phyloP scores from a whole-genome alignment of 1,140 invertebrate species.

The Halictus rubicundus region DNA sequence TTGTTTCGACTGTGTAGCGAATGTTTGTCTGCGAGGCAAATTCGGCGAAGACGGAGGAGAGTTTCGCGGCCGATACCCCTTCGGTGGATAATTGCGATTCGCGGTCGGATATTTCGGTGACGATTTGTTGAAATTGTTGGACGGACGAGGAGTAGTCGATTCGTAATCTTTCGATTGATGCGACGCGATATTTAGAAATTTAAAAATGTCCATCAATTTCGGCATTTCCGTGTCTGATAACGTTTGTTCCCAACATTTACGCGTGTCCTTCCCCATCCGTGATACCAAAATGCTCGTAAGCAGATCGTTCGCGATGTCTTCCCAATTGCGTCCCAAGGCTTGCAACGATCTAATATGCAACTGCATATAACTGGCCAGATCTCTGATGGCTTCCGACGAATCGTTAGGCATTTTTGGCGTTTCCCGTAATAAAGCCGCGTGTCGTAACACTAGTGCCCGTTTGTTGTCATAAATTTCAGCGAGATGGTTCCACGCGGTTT shows the following conservation, averaged over 20 bases:
- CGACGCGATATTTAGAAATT: background rate
- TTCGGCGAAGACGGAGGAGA: background rate
- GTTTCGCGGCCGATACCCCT: no score
- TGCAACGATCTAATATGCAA: background rate
- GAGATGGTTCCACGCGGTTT: background rate
- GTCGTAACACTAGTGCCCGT: background rate
- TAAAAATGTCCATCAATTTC: background rate
- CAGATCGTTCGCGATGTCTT: background rate
- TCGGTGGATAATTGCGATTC: no score
- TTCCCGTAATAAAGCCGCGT: background rate
- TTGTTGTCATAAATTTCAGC: no score
- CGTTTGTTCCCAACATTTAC: background rate
- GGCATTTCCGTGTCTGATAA: background rate
- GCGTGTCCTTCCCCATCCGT: background rate
- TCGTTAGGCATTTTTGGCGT: background rate
- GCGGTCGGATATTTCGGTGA: no score
- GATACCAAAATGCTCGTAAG: no score
- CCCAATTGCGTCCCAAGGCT: background rate
- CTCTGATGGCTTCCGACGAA: background rate
- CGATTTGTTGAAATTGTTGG: background rate
- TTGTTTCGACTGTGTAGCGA: background rate
- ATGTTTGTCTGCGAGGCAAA: background rate
- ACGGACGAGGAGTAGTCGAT: background rate
- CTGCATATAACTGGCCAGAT: background rate
- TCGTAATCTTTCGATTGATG: background rate